Evolutionary conservation across 2,888 invertebrate species (phyloP).

Genomic region (Smittia sp.): DNA sequence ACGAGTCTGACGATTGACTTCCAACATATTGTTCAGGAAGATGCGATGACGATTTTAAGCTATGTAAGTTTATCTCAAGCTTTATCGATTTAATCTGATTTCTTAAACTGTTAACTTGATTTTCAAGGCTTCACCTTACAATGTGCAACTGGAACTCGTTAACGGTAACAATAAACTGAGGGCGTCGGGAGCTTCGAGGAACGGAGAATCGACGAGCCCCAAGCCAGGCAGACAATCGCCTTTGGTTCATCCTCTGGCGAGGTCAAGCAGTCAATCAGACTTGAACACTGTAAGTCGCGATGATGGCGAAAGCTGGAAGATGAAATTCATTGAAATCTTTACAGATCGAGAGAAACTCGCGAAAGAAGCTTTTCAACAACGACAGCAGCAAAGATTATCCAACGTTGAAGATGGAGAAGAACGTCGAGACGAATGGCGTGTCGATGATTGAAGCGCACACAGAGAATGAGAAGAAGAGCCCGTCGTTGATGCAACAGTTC

Average conservation of each 20-base stretch:
- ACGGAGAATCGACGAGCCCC: conserved; percentile 30
- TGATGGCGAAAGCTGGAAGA: not conserved
- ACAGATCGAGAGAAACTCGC: conserved; percentile 43
- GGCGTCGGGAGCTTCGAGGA: conserved; percentile 31
- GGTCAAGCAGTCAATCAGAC: conserved; percentile 67
- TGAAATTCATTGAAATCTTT: not conserved
- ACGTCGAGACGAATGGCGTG: conserved; percentile 17
- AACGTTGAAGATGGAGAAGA: conserved; percentile 43
- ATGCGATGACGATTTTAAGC: conserved; percentile 83
- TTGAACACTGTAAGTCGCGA: conserved; percentile 59
- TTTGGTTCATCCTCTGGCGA: conserved; percentile 74
- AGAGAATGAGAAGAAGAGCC: conserved; percentile 43
- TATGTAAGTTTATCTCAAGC: no score
- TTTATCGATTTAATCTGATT: no score
- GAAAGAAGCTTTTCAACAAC: conserved; percentile 42
- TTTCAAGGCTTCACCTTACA: conserved; percentile 90
- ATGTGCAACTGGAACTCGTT: conserved; percentile 74
- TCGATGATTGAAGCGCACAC: conserved; percentile 38
- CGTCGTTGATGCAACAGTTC: conserved; percentile 42
- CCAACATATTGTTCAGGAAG: conserved; percentile 84
- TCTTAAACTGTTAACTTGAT: no score
- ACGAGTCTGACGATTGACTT: conserved; percentile 83
- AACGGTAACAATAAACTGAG: conserved; percentile 52
- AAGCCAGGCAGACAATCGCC: conserved; percentile 44
- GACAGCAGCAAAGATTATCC: conserved; percentile 43